phyloP scores from a whole-genome alignment of 2,113 vertebrate species.

The Tylochromis polylepis region DNA sequence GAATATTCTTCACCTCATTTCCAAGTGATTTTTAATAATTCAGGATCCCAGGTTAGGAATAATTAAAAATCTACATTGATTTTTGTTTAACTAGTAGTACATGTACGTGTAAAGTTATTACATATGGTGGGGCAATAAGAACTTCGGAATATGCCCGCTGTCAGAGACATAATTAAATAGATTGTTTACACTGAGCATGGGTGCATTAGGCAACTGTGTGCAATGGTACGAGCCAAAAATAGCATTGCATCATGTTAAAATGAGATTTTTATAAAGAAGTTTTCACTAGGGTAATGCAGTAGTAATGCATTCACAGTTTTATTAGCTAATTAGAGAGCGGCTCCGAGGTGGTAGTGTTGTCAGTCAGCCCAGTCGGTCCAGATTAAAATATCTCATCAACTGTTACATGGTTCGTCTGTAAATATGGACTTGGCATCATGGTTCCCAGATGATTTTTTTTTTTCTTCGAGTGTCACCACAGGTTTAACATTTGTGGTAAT shows the following conservation, averaged over 20 bases:
- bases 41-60: constrained; percentile 25
- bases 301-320: background rate
- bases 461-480: background rate
- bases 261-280: background rate
- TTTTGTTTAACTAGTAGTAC: background rate
- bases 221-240: background rate
- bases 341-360: background rate
- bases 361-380: background rate
- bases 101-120: background rate
- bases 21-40: constrained; percentile 49
- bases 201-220: background rate
- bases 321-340: background rate
- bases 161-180: background rate
- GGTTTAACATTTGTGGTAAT: background rate
- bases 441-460: background rate
- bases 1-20: constrained; percentile 37
- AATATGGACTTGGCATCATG: background rate
- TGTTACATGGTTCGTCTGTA: background rate
- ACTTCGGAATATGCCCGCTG: background rate
- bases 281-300: background rate
- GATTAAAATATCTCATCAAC: background rate
- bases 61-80: constrained; percentile 2
- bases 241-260: background rate
- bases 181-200: background rate
- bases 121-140: background rate